Base-by-base conservation (phyloP, 2,888 invertebrate species). In the Cephalotes varians region DNA sequence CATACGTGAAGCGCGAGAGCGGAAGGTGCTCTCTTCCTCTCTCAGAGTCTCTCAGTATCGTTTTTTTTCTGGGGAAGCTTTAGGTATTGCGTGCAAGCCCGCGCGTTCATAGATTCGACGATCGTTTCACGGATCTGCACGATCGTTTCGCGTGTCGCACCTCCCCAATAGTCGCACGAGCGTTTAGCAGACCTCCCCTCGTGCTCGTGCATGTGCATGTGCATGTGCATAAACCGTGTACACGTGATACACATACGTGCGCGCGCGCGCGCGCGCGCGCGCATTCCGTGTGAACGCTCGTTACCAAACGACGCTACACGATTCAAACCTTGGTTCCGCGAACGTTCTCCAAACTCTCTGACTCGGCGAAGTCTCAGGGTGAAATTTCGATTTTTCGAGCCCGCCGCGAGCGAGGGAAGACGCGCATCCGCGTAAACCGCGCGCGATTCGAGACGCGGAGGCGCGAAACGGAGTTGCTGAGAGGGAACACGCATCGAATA, bases 1-100 rank as follows among this genome's bases (percentile, higher is more conserved):
- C 91, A 92, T 92, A 92, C 93, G 94, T 93, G 91, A 90, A 90
- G 91, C 92, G 92, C 93, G 92, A 92, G 91, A 87, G 90, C 90
- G 90, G 90, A 91, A 90, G 92, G 92, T 92, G 90, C 65, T 82
- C 69, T 84, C 86, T 86, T 60, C 72, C 18, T 34, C 56, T 73
- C 56, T 44, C 62, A 49, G 34, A n/a, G 21, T 60, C 58, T 25
- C 25, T 44, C 64, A 44, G 25, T 44, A 54, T n/a, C 44, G 77
- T 34, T 21, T 37, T 54, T 44, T 47, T 37, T 49, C 28, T 34
- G 80, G 56, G 31, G 10, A 58, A 79, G 69, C 44, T 44, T 44
- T 79, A 69, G 77, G 77, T 79, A 79, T 71, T 71, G 56, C 71
- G 44, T 56, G 47, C 56, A n/a, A 21, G 18, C 54, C 67, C 37